A percentile compares a stretch with the other conserved stretches of the same genome.
These are phyloP conservation scores for Anoplolepis gracilipes DNA, from an alignment of 1,140 invertebrate species.

Conservation along the genomic window DNA sequence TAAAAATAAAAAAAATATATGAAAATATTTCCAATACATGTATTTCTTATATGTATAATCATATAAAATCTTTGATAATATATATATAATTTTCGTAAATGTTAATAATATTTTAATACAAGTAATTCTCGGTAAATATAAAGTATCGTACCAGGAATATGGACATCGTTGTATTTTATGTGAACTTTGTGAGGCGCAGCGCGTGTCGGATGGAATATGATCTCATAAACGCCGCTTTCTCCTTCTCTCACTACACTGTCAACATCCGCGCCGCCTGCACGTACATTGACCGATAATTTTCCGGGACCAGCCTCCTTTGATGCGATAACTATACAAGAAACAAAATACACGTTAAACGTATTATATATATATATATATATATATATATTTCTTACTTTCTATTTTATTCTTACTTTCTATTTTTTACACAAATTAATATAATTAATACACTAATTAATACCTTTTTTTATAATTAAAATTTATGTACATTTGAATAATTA, in stretches of 20 bases:
- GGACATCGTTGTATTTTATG: slow-evolving; percentile 84
- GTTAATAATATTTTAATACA: background rate
- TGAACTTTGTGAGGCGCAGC: slow-evolving; percentile 93
- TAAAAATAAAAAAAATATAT: background rate
- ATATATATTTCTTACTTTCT: no score
- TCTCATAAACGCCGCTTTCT: slow-evolving; percentile 91
- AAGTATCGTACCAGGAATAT: slow-evolving; percentile 79
- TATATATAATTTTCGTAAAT: background rate
- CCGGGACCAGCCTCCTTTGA: slow-evolving; percentile 93
- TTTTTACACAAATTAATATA: background rate
- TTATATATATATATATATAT: no score
- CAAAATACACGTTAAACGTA: background rate
- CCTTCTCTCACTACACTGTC: slow-evolving; percentile 92
- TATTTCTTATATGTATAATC: background rate
- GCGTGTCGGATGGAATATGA: slow-evolving; percentile 94
- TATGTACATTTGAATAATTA: slow-evolving; percentile 74
- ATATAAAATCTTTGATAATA: slow-evolving; percentile 6
- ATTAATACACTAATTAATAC: background rate
- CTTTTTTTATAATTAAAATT: slow-evolving; percentile 2
- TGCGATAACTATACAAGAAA: slow-evolving; percentile 86
- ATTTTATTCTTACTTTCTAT: background rate
- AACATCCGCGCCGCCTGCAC: slow-evolving; percentile 92
- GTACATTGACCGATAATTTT: slow-evolving; percentile 91
- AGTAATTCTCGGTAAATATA: background rate
- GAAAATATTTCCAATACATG: slow-evolving; percentile 6